Conservation (phyloP, 1,140 invertebrate species). For the Chionoecetes opilio region DNA sequence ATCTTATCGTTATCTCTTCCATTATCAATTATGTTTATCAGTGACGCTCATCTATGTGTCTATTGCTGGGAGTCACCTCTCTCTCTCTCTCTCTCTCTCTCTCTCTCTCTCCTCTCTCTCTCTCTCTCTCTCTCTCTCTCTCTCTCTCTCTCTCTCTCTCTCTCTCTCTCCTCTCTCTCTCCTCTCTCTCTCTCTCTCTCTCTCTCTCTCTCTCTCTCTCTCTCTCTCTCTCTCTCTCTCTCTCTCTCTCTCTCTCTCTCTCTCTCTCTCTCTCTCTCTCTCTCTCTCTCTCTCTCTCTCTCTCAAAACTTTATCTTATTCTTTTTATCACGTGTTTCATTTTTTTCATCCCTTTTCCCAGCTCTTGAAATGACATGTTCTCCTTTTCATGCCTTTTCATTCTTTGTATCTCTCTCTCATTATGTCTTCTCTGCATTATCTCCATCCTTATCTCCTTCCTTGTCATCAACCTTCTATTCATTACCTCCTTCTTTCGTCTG, state of each 20-base stretch:
- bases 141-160: background rate
- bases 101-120: background rate
- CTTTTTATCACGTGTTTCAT: background rate
- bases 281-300: too few relatives aligned
- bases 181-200: background rate
- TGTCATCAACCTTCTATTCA: background rate
- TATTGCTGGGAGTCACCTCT: too few relatives aligned
- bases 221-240: constrained; percentile 39
- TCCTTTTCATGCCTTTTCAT: background rate
- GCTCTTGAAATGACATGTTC: too few relatives aligned
- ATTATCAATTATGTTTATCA: too few relatives aligned
- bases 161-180: background rate
- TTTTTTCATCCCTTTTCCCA: background rate
- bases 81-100: too few relatives aligned
- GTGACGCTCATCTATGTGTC: too few relatives aligned
- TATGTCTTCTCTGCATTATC: background rate
- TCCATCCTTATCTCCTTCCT: background rate
- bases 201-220: background rate
- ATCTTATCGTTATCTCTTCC: too few relatives aligned
- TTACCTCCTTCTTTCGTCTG: background rate
- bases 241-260: background rate
- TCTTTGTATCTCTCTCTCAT: background rate
- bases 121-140: background rate
- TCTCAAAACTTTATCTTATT: background rate
- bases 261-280: background rate